phyloP scores from a whole-genome alignment of 2,888 invertebrate genomes.

The Trichacis sp. region DNA sequence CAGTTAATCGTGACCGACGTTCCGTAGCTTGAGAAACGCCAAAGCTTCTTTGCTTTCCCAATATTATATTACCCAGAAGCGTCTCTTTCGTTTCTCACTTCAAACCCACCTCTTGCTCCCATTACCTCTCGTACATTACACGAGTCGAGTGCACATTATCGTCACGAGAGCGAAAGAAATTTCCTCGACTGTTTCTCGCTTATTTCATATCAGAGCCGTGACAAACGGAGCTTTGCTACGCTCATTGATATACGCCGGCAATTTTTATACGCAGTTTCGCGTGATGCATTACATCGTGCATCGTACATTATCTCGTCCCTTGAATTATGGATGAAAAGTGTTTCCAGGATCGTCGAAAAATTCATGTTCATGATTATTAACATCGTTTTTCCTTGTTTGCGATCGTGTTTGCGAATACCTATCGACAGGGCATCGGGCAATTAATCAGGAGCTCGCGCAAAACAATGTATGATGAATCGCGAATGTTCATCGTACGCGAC shows the following conservation, averaged over 20 bases:
- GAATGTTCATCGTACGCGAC: too few species aligned
- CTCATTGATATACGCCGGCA: neutral
- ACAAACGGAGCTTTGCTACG: neutral
- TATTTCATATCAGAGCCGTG: neutral
- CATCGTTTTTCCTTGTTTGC: neutral
- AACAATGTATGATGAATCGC: too few species aligned
- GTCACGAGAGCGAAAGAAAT: neutral
- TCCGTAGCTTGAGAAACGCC: constrained; percentile 7
- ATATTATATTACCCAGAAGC: constrained; percentile 5
- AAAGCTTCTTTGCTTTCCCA: constrained; percentile 9
- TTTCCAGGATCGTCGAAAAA: neutral
- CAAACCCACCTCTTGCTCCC: neutral
- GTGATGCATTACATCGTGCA: neutral
- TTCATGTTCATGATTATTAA: neutral
- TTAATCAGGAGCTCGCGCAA: too few species aligned
- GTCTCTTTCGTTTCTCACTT: constrained; percentile 5
- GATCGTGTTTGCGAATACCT: too few species aligned
- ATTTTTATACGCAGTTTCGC: neutral
- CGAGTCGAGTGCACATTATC: neutral
- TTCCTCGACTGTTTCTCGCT: neutral
- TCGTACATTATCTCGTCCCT: neutral
- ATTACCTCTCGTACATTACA: neutral
- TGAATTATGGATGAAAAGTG: constrained; percentile 4
- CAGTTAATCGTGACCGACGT: constrained; percentile 11
- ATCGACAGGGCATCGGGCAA: too few species aligned